Evolutionary conservation across 2,113 vertebrate genomes (phyloP), one percentile per base, ranked within the genome.

Genomic region (Brienomyrus brachyistius): DNA sequence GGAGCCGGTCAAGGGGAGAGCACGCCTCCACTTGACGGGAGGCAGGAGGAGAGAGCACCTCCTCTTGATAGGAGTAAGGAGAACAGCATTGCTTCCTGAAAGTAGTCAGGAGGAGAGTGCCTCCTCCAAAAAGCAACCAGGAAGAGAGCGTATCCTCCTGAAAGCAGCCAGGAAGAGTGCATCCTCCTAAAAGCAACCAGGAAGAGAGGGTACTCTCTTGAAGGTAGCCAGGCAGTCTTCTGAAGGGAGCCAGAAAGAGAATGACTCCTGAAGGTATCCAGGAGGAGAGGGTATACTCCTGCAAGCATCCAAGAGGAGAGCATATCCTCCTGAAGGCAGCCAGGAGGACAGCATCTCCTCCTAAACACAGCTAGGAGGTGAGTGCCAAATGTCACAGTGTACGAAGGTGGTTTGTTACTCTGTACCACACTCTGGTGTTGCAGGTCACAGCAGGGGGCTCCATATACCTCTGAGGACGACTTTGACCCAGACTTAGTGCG

Each of bases 401-500:
- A 45, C 4, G 17, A 19, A 54, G 51, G 35, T 77, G 27, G 13
- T 17, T 2, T 40, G 70, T 27, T 13, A 52, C 85, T 27, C 13
- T 52, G 85, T 35, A 11, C 13, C 43, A 5, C 35, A 51, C 86
- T 45, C 31, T 59, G 35, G 82, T 47, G 45, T 11, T 56, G 51
- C 11, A 6, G 10, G 35, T 21, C 9, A 50, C 3, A 48, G 59
- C 7, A 40, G n/a, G 27, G n/a, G 19, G 59, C 5, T 31, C 10
- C 54, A 1, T 35, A 15, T 95, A 99, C 98, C 98, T 99, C 98
- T 89, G 98, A 97, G 47, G 98, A 98, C 11, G 98, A 98, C 92
- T 99, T 99, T 89, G 98, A 98, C 10, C 98, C 97, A 31, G 98
- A 99, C 91, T 99, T 99, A 21, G 98, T 99, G 87, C 98, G 96